Base-by-base conservation (phyloP, 2,888 invertebrate genomes). In the Himalopsyche tibetana region DNA sequence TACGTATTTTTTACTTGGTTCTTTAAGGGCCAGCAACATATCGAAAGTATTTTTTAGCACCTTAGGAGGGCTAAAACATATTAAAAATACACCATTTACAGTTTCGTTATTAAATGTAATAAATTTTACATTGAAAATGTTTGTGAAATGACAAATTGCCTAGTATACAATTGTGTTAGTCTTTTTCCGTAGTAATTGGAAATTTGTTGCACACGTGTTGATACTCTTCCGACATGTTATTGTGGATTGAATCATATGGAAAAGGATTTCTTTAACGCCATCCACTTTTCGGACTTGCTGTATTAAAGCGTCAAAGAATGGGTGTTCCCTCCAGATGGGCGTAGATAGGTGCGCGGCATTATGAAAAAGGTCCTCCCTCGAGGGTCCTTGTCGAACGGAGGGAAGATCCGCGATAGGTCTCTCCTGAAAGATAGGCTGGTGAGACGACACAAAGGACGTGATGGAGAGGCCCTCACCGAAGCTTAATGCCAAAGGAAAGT, bases 321-420 rank as follows among this genome's bases (percentile, higher is more conserved):
- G 81, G 74, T 15, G 79, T 38, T 45, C 56, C 79, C 36, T 79
- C 80, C 42, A 83, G 87, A 87, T 87, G 87, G 80, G 63, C 55
- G 82, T 45, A 85, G 87, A 87, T 87, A 85, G 81, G 85, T 82
- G 87, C 85, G 74, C 84, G 83, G 83, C 80, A 87, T 87, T 83
- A 85, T 82, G 85, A 80, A 79, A 83, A 85, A 87, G 83, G 85
- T 87, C 56, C 36, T 87, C 87, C 87, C 87, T 55, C 51, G 87
- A 87, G 87, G 28, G 55, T 84, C 86, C 85, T 85, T 85, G 85
- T 83, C 83, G 85, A 56, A 74, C 56, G 85, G 85, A 85, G 85
- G 85, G 85, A 63, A 85, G 83, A 85, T 85, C 83, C 82, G 45
- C 63, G 85, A 85, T 85, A 83, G 82, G 83, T 69, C 74, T 69